Evolutionary conservation across 2,888 invertebrate genomes (phyloP).

Genomic region (Steinernema carpocapsae): DNA sequence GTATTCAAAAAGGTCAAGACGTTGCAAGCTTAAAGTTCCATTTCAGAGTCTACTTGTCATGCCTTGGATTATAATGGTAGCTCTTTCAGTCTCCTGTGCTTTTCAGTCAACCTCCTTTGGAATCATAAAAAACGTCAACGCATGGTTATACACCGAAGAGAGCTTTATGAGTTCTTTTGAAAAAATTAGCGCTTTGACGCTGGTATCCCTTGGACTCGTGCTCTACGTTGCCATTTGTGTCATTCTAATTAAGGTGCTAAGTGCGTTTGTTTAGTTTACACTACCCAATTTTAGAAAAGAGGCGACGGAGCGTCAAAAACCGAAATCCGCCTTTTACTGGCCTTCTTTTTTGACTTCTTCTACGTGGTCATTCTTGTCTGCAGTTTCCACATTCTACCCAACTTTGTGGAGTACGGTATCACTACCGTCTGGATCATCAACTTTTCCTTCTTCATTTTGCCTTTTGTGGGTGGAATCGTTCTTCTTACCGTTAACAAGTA

Average conservation of each 20-base stretch:
- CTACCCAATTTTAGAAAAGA: background rate
- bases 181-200: background rate
- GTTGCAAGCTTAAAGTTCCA: no score
- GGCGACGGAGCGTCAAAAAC: background rate
- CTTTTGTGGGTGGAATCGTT: background rate
- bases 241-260: background rate
- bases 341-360: background rate
- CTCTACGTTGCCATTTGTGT: background rate
- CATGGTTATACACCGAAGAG: background rate
- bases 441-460: background rate
- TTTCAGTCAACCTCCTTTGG: background rate
- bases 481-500: background rate
- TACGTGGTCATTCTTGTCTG: background rate
- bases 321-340: background rate
- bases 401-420: constrained; percentile 5
- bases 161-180: background rate
- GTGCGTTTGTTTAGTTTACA: background rate
- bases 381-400: background rate
- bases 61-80: background rate
- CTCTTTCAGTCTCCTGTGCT: background rate
- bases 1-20: no score
- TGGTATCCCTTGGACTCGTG: background rate
- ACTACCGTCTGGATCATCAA: background rate
- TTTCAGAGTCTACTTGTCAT: no score
- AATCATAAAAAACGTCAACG: background rate